A percentile compares a stretch with the other conserved stretches of the same genome.
Evolutionary conservation across 2,797 vertebrate genomes (phyloP).

Genomic region (Hapalemur alaotrensis): DNA sequence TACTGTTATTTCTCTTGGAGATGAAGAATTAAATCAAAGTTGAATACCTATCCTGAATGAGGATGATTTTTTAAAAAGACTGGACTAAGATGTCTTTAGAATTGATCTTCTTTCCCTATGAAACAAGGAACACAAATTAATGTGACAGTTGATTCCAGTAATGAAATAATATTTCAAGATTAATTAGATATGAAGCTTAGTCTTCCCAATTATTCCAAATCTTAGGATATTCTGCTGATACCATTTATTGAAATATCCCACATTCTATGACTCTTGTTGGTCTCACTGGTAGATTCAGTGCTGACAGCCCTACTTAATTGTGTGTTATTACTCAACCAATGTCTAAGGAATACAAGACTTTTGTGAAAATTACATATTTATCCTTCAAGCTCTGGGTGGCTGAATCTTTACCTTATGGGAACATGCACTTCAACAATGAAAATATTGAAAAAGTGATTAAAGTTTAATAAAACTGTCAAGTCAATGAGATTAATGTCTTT

Average conservation of each 20-base stretch:
- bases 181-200: conserved; percentile 19
- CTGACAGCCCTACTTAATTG: conserved; percentile 76
- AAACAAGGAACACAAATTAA: neutral
- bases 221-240: conserved; percentile 58
- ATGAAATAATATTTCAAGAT: conserved; percentile 48
- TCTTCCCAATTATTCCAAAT: neutral
- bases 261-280: conserved; percentile 56
- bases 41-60: neutral
- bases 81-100: neutral
- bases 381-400: conserved; percentile 35
- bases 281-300: conserved; percentile 53
- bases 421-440: conserved; percentile 56
- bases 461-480: conserved; percentile 77
- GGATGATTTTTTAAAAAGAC: neutral
- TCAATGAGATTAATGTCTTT: conserved; percentile 72
- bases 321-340: conserved; percentile 68
- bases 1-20: neutral
- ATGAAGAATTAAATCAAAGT: neutral
- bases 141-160: neutral
- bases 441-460: conserved; percentile 73
- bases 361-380: conserved; percentile 69
- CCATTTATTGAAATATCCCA: conserved; percentile 57
- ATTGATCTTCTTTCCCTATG: neutral
- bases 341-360: conserved; percentile 48
- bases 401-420: conserved; percentile 55